Evolutionary conservation across 1,140 invertebrate genomes (phyloP), one percentile per base, ranked within the genome.

Genomic region (Centruroides vittatus): DNA sequence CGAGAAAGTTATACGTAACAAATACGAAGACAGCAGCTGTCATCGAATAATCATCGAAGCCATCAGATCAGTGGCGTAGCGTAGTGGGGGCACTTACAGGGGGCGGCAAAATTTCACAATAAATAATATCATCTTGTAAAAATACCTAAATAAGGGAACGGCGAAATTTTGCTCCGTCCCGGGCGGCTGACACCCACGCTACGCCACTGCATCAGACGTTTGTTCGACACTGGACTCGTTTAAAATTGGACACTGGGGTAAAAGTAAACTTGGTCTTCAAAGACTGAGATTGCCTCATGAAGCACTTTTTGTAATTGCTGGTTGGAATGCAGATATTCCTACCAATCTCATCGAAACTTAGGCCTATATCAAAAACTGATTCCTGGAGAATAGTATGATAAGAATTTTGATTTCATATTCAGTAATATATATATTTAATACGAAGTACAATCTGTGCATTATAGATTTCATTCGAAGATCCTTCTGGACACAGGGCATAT

Each of bases 221-320:
- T 88, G 0, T 86, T 85, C 69, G 84, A 87, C 68, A n/a, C n/a
- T n/a, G n/a, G n/a, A n/a, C n/a, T n/a, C n/a, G n/a, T 73, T 87
- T 35, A 84, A 86, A 68, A 82, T 82, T 73, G 84, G 13, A 35
- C 13, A 23, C 4, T 35, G 35, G 13, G 7, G 36, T 41, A 41
- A 41, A 41, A 4, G 4, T 7, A 41, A 41, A 41, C 7, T 4
- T 41, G 51, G 7, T 68, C 79, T 84, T 35, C 82, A 83, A 0
- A 73, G 80, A 5, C 84, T 84, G 0, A 68, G 85, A 49, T 75
- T 86, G 0, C 85, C 85, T 0, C 81, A 84, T 67, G 82, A 84
- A 65, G 79, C 86, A 23, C 67, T 86, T 2, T 85, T 86, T 66
- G 84, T 82, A 1, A 82, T 88, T 57, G 86, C 86, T 3, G 87